These are phyloP conservation scores for Mugil cephalus DNA, from an alignment of 2,113 vertebrate genomes.

Conservation along the genomic window DNA sequence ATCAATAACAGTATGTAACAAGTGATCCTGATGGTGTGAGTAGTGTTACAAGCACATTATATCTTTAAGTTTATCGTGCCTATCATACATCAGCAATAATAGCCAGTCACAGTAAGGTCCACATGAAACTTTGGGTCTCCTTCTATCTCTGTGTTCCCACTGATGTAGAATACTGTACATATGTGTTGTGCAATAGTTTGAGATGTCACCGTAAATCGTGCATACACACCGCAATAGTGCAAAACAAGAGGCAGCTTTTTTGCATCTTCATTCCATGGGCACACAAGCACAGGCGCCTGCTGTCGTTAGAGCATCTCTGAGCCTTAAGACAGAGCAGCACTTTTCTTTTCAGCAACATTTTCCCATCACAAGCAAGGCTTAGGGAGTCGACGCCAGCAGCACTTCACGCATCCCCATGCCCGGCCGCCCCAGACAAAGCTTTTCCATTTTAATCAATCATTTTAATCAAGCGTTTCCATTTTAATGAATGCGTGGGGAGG, in stretches of 20 bases:
- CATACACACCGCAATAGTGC: conserved; percentile 49
- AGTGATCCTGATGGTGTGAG: conserved; percentile 32
- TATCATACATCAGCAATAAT: conserved; percentile 76
- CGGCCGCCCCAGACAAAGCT: conserved; percentile 39
- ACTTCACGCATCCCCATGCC: conserved; percentile 5
- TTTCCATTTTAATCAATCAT: conserved; percentile 55
- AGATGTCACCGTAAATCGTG: conserved; percentile 44
- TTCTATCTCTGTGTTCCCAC: conserved; percentile 51
- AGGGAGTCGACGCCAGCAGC: conserved; percentile 11
- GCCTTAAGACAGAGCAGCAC: conserved; percentile 55
- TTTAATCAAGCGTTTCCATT: conserved; percentile 52
- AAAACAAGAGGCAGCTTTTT: conserved; percentile 14
- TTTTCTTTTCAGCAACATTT: conserved; percentile 38
- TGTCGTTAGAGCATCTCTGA: conserved; percentile 54
- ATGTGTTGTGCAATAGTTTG: conserved; percentile 64
- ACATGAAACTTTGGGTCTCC: conserved; percentile 55
- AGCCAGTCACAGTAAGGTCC: conserved; percentile 45
- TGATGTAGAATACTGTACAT: conserved; percentile 74
- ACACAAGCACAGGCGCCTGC: conserved; percentile 46
- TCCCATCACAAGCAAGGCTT: conserved; percentile 11
- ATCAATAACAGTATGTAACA: conserved; percentile 52
- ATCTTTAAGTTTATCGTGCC: conserved; percentile 55
- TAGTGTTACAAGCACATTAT: conserved; percentile 68
- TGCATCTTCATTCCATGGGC: conserved; percentile 6
- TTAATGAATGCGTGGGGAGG: conserved; percentile 55